Base-by-base conservation (phyloP, 2,888 invertebrate species). In the Chaetogeoica ovagalla region DNA sequence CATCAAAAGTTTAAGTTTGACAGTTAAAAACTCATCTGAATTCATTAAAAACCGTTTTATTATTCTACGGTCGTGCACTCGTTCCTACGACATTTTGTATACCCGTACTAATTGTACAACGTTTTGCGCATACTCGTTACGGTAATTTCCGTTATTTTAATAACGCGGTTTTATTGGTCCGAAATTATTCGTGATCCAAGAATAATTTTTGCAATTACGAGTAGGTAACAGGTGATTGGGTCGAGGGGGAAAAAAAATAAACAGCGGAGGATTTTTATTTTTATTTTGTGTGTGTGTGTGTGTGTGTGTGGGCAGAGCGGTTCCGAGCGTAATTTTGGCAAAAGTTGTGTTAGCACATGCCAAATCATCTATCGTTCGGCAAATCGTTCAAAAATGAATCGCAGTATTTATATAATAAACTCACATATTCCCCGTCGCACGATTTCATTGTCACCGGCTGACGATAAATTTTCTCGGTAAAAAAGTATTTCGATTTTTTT, bases 331-430 rank as follows among this genome's bases (percentile, higher is more conserved):
- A 3, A 52, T 63, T 73, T 73, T 73, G 73, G 73, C 73, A 73
- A 63, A 63, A 52, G 19, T 73, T 17, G n/a, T 37, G n/a, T 52
- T n/a, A 7, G 1, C 30, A 73, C 17, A 21, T 63, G 73, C 73
- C 63, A 73, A 73, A 37, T 73, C 52, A 11, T 21, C 52, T 63
- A 11, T 21, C 17, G 23, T 30, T 30, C 52, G 52, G 52, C 9
- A 39, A 73, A 55, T 63, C 52, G 73, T 63, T 52, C 63, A 21
- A 73, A 73, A 63, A 52, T 63, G n/a, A 73, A 52, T 52, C 5
- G 73, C 21, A 63, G 30, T 73, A 63, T 73, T 63, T 73, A 73
- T 73, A 63, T 30, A 30, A 30, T 30, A 63, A 37, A 63, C 52
- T 63, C 13, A 21, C 30, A 15, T 55, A 11, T 17, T 48, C 9